Percentiles rank a stretch among this genome's conserved stretches.
phyloP scores from a whole-genome alignment of 2,797 vertebrate genomes.

The Pelobates cultripes region DNA sequence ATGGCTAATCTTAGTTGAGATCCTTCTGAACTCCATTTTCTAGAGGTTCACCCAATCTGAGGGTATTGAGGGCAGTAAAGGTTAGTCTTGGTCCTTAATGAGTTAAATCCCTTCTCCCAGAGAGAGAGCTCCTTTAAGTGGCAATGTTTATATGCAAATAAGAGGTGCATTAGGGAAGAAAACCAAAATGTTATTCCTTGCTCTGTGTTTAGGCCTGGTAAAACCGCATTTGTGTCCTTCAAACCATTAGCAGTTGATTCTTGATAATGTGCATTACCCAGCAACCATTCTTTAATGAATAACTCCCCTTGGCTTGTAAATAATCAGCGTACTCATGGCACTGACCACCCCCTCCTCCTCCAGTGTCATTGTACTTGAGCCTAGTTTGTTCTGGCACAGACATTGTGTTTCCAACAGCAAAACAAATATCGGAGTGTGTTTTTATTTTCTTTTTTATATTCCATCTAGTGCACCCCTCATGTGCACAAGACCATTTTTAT shows the following conservation, averaged over 20 bases:
- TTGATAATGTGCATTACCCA: slow-evolving; percentile 21
- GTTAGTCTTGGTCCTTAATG: too few species aligned
- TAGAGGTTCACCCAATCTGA: too few species aligned
- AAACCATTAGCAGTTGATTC: slow-evolving; percentile 2
- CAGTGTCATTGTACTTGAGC: slow-evolving; percentile 6
- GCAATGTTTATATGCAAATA: too few species aligned
- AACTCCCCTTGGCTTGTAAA: slow-evolving; percentile 30
- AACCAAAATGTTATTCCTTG: neutral
- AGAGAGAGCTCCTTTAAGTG: too few species aligned
- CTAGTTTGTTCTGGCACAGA: slow-evolving; percentile 24
- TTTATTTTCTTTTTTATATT: neutral
- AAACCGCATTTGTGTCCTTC: neutral
- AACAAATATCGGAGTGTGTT: slow-evolving; percentile 23
- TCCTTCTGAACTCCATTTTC: too few species aligned
- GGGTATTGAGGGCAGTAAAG: too few species aligned
- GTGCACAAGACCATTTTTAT: neutral
- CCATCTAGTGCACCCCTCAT: neutral
- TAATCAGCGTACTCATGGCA: slow-evolving; percentile 1
- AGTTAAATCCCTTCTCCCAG: too few species aligned
- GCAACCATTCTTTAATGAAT: slow-evolving; percentile 33
- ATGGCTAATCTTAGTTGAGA: too few species aligned
- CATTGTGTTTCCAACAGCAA: slow-evolving; percentile 10
- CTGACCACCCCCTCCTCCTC: neutral
- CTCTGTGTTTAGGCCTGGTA: neutral
- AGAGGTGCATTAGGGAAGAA: too few species aligned